Evolutionary conservation across 2,797 vertebrate species (phyloP).

Genomic region (Agapornis canus): DNA sequence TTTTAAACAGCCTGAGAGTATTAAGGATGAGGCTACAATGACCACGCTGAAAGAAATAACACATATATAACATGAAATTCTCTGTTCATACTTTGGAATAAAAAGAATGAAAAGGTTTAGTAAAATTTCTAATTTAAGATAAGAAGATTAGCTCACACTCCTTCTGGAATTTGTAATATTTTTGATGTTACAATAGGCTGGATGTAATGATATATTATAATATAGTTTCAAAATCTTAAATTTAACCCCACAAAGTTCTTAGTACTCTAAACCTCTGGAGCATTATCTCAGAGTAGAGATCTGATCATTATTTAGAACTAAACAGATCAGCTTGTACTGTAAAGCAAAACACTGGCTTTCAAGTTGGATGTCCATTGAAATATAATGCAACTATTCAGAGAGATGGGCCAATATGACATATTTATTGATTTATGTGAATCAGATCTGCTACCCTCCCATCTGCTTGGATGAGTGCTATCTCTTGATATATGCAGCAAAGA

Average conservation of each 20-base stretch:
- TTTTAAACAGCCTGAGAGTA: neutral
- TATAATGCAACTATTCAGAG: neutral
- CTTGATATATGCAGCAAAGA: neutral
- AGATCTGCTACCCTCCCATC: neutral
- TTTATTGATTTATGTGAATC: neutral
- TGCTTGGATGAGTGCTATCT: neutral
- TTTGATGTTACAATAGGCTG: neutral
- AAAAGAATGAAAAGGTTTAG: neutral
- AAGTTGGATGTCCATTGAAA: neutral
- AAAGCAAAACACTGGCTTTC: neutral
- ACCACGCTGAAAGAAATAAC: neutral
- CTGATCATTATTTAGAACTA: neutral
- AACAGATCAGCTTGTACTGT: neutral
- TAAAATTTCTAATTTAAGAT: neutral
- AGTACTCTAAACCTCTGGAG: neutral
- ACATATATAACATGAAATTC: neutral
- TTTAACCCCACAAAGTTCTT: neutral
- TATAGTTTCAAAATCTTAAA: neutral
- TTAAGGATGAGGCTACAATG: neutral
- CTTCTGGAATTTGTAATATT: neutral
- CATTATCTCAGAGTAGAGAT: neutral
- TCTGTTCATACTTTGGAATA: neutral
- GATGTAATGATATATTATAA: neutral
- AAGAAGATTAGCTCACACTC: neutral
- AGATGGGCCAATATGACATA: neutral